Conservation (phyloP, 2,888 invertebrate species). For the Cremastinae sp. region DNA sequence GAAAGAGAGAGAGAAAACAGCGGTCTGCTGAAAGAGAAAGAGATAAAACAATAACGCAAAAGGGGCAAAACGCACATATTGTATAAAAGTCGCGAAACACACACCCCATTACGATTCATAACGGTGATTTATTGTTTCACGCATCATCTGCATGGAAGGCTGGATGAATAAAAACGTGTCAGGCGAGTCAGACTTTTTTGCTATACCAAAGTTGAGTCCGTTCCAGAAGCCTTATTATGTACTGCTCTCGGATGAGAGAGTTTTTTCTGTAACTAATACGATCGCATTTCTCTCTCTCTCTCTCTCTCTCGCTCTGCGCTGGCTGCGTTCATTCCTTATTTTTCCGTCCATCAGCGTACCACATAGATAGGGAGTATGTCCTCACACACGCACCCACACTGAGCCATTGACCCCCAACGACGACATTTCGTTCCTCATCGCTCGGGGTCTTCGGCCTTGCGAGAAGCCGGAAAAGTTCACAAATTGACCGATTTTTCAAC, state of each 20-base stretch:
- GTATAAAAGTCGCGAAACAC: too few species aligned
- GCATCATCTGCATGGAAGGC: too few species aligned
- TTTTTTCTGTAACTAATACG: conserved; percentile 57
- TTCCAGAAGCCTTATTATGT: conserved; percentile 3
- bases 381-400: background rate
- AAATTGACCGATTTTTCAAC: conserved; percentile 66
- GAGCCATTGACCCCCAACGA: background rate
- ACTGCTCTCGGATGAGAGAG: conserved; percentile 13
- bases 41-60: too few species aligned
- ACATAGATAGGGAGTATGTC: conserved; percentile 12
- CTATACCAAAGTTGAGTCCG: background rate
- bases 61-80: too few species aligned
- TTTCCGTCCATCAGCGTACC: conserved; percentile 6
- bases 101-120: too few species aligned
- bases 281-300: conserved; percentile 51
- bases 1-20: conserved; percentile 8
- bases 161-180: too few species aligned
- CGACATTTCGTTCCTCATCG: conserved; percentile 26
- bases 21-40: conserved; percentile 15
- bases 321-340: conserved; percentile 5
- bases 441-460: conserved; percentile 27
- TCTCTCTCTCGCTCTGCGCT: conserved; percentile 17
- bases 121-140: too few species aligned
- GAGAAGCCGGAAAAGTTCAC: conserved; percentile 46
- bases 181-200: background rate